Base-by-base conservation (phyloP, 2,113 vertebrate species). In the Aplodontia rufa region DNA sequence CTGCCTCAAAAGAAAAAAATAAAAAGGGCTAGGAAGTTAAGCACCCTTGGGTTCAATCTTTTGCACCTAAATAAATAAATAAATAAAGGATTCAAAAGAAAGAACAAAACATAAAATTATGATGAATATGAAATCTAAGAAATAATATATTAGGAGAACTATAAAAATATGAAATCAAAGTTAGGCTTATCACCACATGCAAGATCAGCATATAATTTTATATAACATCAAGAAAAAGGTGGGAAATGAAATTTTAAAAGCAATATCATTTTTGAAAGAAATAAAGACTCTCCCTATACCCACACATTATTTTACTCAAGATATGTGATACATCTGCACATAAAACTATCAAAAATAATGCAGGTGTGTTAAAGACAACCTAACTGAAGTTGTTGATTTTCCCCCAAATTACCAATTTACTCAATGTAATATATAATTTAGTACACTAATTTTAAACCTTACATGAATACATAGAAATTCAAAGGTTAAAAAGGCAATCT, bases 51-150 rank as follows among this genome's bases (percentile, higher is more conserved):
- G n/a, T n/a, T n/a, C n/a, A n/a, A n/a, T n/a, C n/a, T n/a, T n/a
- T n/a, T n/a, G n/a, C n/a, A n/a, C n/a, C n/a, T n/a, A n/a, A n/a
- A n/a, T n/a, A n/a, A n/a, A n/a, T n/a, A n/a, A n/a, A n/a, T n/a
- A n/a, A n/a, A n/a, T n/a, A 87, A 87, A 78, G 22, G 79, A 11
- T 93, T n/a, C n/a, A 69, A 79, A 76, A 75, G 28, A 72, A 87
- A 79, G 20, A 86, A 16, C 86, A 69, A 79, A 87, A 79, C 32
- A 82, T 45, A 76, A 72, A 58, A 90, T 55, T 12, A 53, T 4
- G 45, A 3, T 1, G 19, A 83, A 90, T 32, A 3, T 2, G 47
- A 60, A 78, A 78, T 66, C 53, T 30, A 51, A 55, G 82, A 64
- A 55, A 66, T n/a, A n/a, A n/a, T n/a, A 64, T 51, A 26, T 45